phyloP scores from a whole-genome alignment of 2,113 vertebrate species.

The Psophia crepitans region DNA sequence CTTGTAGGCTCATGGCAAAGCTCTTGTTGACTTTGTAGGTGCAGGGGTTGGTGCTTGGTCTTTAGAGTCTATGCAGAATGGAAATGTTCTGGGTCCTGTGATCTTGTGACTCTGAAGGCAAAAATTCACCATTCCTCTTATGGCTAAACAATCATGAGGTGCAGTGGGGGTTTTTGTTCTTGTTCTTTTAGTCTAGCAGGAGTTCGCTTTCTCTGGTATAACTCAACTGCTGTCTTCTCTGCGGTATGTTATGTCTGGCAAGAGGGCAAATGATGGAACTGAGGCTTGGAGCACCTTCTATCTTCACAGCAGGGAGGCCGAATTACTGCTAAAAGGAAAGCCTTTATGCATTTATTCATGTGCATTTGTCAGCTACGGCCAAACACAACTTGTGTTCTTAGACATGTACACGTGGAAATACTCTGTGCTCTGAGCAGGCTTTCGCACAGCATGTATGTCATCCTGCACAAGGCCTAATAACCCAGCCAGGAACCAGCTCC shows the following conservation, averaged over 20 bases:
- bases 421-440: background rate
- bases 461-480: background rate
- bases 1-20: background rate
- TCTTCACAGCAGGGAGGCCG: background rate
- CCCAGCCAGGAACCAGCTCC: background rate
- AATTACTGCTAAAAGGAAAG: background rate
- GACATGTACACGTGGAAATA: background rate
- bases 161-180: background rate
- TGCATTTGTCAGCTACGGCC: background rate
- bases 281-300: conserved; percentile 1
- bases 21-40: background rate
- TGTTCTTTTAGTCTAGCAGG: background rate
- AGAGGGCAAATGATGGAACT: background rate
- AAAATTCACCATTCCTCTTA: background rate
- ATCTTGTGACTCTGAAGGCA: background rate
- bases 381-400: background rate
- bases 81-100: background rate
- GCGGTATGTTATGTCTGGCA: background rate
- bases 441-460: background rate
- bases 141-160: background rate
- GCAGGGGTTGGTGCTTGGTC: background rate
- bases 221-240: background rate
- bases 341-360: background rate
- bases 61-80: background rate
- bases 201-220: background rate